Percentiles rank a stretch among this genome's conserved stretches.
These are phyloP conservation scores for Festucalex cinctus DNA, from an alignment of 2,113 vertebrate species.

Conservation along the genomic window DNA sequence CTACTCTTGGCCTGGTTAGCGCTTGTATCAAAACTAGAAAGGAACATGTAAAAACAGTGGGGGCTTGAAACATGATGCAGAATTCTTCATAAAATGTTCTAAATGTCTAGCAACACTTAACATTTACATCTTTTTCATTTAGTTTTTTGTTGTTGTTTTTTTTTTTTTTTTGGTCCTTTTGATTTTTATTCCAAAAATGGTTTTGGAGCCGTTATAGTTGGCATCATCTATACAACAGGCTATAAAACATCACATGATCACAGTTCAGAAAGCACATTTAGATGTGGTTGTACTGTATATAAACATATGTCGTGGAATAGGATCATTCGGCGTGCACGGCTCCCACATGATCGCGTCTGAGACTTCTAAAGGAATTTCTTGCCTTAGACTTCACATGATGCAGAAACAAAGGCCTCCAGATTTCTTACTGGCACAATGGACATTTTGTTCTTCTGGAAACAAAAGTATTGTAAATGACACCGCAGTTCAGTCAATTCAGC, in stretches of 20 bases:
- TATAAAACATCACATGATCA: slow-evolving; percentile 99
- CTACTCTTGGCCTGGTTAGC: slow-evolving; percentile 55
- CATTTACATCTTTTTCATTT: slow-evolving; percentile 81
- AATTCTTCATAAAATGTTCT: slow-evolving; percentile 89
- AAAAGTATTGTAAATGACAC: slow-evolving; percentile 80
- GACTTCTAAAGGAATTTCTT: slow-evolving; percentile 63
- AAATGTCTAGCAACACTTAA: slow-evolving; percentile 98
- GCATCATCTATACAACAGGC: slow-evolving; percentile 99
- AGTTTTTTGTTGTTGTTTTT: slow-evolving; percentile 41
- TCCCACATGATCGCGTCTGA: slow-evolving; percentile 80
- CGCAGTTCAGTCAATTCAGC: slow-evolving; percentile 63
- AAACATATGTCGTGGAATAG: slow-evolving; percentile 96
- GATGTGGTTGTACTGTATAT: slow-evolving; percentile 98
- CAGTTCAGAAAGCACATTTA: slow-evolving; percentile 99
- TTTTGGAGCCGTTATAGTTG: slow-evolving; percentile 97
- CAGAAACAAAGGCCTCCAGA: slow-evolving; percentile 88
- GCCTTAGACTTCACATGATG: slow-evolving; percentile 80
- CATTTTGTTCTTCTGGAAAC: slow-evolving; percentile 71
- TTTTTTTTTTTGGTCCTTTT: slow-evolving; percentile 56
- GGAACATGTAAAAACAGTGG: slow-evolving; percentile 76
- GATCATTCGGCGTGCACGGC: slow-evolving; percentile 98
- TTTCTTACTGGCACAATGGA: slow-evolving; percentile 82
- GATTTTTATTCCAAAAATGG: slow-evolving; percentile 85
- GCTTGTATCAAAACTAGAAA: slow-evolving; percentile 78
- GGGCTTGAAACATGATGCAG: slow-evolving; percentile 78